A percentile compares a stretch with the other conserved stretches of the same genome.
These are phyloP conservation scores for Leptinotarsa rubiginosa DNA, from an alignment of 2,888 invertebrate genomes.

Conservation along the genomic window DNA sequence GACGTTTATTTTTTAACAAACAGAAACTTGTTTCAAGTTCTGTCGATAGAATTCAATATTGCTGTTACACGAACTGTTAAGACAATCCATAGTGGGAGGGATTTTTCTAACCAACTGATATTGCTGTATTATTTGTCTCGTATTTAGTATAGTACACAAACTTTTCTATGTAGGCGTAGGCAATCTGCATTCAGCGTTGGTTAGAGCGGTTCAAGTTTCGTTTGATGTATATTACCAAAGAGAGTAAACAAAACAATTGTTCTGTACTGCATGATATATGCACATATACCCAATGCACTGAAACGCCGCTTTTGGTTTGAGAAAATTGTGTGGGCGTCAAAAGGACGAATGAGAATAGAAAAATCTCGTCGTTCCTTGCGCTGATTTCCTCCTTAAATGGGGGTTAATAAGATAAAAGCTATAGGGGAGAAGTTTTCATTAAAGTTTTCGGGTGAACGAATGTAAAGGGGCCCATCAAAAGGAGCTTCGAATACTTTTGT, in stretches of 20 bases:
- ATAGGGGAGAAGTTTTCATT: constrained; percentile 7
- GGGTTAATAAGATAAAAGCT: constrained; percentile 17
- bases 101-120: too few relatives aligned
- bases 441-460: constrained; percentile 13
- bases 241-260: neutral
- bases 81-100: too few relatives aligned
- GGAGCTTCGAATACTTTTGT: constrained; percentile 4
- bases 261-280: neutral
- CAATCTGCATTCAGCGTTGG: neutral
- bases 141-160: too few relatives aligned
- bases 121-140: too few relatives aligned
- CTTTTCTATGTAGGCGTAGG: neutral
- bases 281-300: neutral
- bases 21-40: too few relatives aligned
- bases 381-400: constrained; percentile 7
- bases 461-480: neutral
- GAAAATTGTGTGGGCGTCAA: neutral
- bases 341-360: neutral
- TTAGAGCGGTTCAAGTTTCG: neutral
- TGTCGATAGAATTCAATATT: too few relatives aligned
- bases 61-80: too few relatives aligned
- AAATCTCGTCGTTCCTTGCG: neutral
- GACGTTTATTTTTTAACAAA: too few relatives aligned
- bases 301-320: neutral
- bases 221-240: constrained; percentile 2